Percentiles rank a stretch among this genome's conserved stretches.
These are phyloP conservation scores for Noctua janthina DNA, from an alignment of 2,888 invertebrate species.

Conservation along the genomic window DNA sequence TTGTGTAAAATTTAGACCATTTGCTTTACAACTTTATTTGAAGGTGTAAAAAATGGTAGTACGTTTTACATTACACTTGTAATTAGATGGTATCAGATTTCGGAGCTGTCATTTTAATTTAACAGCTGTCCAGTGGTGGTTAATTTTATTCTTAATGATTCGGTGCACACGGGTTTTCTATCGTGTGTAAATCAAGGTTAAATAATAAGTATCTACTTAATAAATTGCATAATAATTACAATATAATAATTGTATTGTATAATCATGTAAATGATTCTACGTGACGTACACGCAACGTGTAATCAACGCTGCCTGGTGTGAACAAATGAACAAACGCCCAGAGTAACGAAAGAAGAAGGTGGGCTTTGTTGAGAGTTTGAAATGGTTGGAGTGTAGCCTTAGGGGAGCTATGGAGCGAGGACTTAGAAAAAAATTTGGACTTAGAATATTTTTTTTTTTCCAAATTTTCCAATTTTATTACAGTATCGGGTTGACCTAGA, in stretches of 20 bases:
- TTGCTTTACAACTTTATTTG: too few species aligned
- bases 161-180: background rate
- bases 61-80: background rate
- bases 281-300: background rate
- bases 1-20: too few species aligned
- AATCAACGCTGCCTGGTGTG: background rate
- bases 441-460: too few species aligned
- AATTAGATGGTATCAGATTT: background rate
- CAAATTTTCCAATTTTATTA: too few species aligned
- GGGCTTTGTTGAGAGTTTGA: background rate
- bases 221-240: too few species aligned
- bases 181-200: background rate
- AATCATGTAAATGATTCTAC: background rate
- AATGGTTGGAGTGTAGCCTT: too few species aligned
- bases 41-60: background rate
- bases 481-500: too few species aligned
- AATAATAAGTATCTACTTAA: background rate
- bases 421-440: too few species aligned
- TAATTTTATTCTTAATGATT: background rate
- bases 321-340: background rate
- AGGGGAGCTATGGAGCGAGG: too few species aligned
- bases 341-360: background rate
- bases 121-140: background rate
- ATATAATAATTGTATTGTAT: too few species aligned
- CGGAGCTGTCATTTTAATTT: background rate